phyloP scores from a whole-genome alignment of 2,113 vertebrate genomes.

The Sylvia atricapilla region DNA sequence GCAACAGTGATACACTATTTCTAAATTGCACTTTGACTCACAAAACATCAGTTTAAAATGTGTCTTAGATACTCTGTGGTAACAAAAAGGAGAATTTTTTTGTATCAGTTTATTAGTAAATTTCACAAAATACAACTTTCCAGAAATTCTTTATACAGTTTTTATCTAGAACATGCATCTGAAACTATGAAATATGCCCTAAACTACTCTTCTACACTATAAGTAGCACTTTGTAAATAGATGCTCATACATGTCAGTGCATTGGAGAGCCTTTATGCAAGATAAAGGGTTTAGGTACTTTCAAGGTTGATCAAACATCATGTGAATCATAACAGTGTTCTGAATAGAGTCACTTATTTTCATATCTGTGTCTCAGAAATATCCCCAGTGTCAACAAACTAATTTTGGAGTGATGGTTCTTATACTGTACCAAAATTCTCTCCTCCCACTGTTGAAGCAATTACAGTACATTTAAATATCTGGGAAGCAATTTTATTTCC shows the following conservation, averaged over 20 bases:
- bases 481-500: neutral
- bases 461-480: neutral
- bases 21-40: neutral
- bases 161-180: neutral
- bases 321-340: neutral
- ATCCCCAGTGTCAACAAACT: neutral
- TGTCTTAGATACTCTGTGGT: neutral
- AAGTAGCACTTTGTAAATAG: neutral
- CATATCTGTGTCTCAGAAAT: neutral
- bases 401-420: neutral
- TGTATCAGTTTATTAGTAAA: neutral
- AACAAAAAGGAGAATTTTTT: neutral
- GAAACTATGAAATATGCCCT: neutral
- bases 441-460: neutral
- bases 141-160: neutral
- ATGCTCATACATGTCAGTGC: neutral
- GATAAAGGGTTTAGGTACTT: neutral
- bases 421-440: neutral
- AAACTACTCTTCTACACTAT: neutral
- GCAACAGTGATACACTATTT: neutral
- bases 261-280: neutral
- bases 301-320: neutral
- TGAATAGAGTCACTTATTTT: neutral
- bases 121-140: neutral
- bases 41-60: neutral